These are phyloP conservation scores for Anas platyrhynchos DNA, from an alignment of 2,113 vertebrate species.

Conservation along the genomic window DNA sequence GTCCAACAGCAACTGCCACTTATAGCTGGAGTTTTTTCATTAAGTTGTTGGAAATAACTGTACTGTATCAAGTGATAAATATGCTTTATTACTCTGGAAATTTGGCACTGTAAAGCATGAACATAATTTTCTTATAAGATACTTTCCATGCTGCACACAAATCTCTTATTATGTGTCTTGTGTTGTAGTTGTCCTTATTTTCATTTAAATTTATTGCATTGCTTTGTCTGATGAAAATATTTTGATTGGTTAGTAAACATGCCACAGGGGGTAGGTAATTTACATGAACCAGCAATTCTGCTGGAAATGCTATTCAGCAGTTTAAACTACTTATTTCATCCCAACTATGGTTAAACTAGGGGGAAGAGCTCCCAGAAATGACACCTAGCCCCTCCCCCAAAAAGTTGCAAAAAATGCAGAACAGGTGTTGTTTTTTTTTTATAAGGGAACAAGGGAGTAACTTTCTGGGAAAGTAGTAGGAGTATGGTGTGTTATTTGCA, in stretches of 20 bases:
- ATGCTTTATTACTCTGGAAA: background rate
- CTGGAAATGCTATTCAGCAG: conserved; percentile 26
- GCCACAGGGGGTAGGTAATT: conserved; percentile 42
- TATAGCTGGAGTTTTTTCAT: conserved; percentile 34
- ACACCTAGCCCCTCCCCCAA: background rate
- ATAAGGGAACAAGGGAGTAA: background rate
- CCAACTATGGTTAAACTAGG: background rate
- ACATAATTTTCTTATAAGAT: conserved; percentile 62
- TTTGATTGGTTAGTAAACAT: conserved; percentile 68
- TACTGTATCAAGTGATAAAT: conserved; percentile 5
- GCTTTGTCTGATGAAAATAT: conserved; percentile 65
- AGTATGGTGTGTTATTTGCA: background rate
- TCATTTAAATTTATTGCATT: conserved; percentile 65
- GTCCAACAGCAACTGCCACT: background rate
- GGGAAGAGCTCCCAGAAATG: background rate
- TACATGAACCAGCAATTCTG: conserved; percentile 45
- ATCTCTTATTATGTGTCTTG: conserved; percentile 47
- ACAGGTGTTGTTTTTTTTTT: background rate
- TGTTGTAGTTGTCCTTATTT: conserved; percentile 46
- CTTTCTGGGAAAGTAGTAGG: background rate
- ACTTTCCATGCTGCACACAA: conserved; percentile 59
- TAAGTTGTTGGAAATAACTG: conserved; percentile 35
- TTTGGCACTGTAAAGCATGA: conserved; percentile 22
- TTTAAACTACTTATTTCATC: conserved; percentile 34
- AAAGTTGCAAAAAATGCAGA: background rate